A percentile compares a stretch with the other conserved stretches of the same genome.
These are phyloP conservation scores for Picathartes gymnocephalus DNA, from an alignment of 2,113 vertebrate genomes.

Conservation along the genomic window DNA sequence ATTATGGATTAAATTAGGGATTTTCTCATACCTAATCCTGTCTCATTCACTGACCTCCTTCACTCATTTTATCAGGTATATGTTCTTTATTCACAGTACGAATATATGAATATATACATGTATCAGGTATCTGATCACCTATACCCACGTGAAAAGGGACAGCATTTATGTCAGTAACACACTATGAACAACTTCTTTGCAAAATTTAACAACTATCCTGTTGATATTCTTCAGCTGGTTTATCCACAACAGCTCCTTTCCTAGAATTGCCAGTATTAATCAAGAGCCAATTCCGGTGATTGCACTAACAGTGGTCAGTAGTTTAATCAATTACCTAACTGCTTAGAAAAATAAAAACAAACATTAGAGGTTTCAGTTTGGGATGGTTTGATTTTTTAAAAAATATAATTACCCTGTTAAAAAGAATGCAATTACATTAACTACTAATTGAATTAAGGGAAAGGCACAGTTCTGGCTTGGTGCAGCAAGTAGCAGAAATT, in stretches of 20 bases:
- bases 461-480: neutral
- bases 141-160: neutral
- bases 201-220: neutral
- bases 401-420: neutral
- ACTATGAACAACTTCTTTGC: neutral
- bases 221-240: neutral
- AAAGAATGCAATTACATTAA: neutral
- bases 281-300: neutral
- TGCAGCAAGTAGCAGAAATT: neutral
- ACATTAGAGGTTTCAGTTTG: neutral
- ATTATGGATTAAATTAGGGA: neutral
- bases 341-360: neutral
- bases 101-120: neutral
- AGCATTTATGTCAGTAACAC: neutral
- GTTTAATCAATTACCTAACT: neutral
- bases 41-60: neutral
- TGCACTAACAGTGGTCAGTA: neutral
- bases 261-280: neutral
- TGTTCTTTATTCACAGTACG: neutral
- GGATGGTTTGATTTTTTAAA: neutral
- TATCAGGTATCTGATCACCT: neutral
- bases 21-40: neutral
- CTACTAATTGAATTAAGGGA: neutral
- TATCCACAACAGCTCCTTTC: neutral
- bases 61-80: neutral